Evolutionary conservation across 2,888 invertebrate genomes (phyloP), one percentile per base, ranked within the genome.

Genomic region (Monoplex corrugatus): DNA sequence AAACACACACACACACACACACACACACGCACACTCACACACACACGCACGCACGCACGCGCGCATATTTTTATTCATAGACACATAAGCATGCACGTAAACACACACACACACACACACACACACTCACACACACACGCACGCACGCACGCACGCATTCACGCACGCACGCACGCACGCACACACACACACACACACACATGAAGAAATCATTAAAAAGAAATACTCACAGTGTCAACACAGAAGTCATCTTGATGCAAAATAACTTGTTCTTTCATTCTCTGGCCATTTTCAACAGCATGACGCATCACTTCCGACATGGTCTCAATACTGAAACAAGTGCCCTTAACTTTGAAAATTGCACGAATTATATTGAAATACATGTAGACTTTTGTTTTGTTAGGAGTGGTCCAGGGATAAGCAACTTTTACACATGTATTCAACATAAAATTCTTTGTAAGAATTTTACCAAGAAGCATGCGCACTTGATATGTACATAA

Each of bases 201-300:
- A 92, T 19, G 23, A 63, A 63, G n/a, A n/a, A n/a, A n/a, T n/a
- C n/a, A n/a, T n/a, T 6, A 75, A 87, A 82, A 40, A 19, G 23
- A 40, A 32, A 44, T n/a, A 89, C 93, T 89, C 89, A 96, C 96
- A 92, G 94, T 94, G 91, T 95, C 94, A 19, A 96, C 91, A 28
- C 95, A 90, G 93, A 96, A 96, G 86, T 95, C 95, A 86, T 95
- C 94, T 90, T 95, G 95, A 45, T 94, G 91, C 1, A 96, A 92
- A n/a, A 93, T 90, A 23, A 96, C 90, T 89, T 96, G 94, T 88
- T 95, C 92, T 89, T 94, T 94, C 38, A 96, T 90, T 90, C 92
- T 94, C 90, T 93, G 91, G 75, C 93, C 93, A 38, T 90, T 93
- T 90, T 96, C 96, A 87, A 96, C 94, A 35, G 94, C 95, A 90